Evolutionary conservation across 2,113 vertebrate genomes (phyloP).

Genomic region (Antennarius striatus): DNA sequence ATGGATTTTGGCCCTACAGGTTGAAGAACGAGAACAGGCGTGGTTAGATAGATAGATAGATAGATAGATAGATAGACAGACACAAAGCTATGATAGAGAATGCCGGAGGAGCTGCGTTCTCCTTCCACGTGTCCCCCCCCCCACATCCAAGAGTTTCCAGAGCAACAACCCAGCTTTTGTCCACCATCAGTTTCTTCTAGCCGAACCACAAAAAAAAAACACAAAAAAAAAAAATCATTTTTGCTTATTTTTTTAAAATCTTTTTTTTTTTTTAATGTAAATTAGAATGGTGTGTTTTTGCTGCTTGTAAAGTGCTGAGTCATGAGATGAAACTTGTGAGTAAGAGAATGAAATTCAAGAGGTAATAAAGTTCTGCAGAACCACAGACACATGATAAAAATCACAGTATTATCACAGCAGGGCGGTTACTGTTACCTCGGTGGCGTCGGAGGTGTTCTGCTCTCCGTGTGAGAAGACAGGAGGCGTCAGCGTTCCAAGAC

Average conservation of each 20-base stretch:
- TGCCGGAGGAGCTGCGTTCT: conserved; percentile 70
- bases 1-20: conserved; percentile 82
- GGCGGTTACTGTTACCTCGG: conserved; percentile 43
- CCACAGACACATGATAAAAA: conserved; percentile 39
- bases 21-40: conserved; percentile 75
- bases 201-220: neutral
- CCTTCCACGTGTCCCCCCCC: conserved; percentile 50
- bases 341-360: conserved; percentile 61
- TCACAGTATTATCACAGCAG: conserved; percentile 62
- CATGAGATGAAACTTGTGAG: conserved; percentile 54
- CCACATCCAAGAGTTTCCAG: conserved; percentile 53
- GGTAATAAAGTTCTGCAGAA: conserved; percentile 58
- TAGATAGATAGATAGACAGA: conserved; percentile 9
- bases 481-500: too few relatives aligned
- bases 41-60: conserved; percentile 72
- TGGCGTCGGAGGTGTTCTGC: too few relatives aligned
- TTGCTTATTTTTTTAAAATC: too few relatives aligned
- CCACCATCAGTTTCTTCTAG: neutral
- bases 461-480: too few relatives aligned
- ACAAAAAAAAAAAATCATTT: neutral
- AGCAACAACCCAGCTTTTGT: conserved; percentile 46
- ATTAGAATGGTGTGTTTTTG: conserved; percentile 13
- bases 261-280: conserved; percentile 58
- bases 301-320: conserved; percentile 74
- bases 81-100: conserved; percentile 71